Base-by-base conservation (phyloP, 2,113 vertebrate species). In the Nematolebias whitei region DNA sequence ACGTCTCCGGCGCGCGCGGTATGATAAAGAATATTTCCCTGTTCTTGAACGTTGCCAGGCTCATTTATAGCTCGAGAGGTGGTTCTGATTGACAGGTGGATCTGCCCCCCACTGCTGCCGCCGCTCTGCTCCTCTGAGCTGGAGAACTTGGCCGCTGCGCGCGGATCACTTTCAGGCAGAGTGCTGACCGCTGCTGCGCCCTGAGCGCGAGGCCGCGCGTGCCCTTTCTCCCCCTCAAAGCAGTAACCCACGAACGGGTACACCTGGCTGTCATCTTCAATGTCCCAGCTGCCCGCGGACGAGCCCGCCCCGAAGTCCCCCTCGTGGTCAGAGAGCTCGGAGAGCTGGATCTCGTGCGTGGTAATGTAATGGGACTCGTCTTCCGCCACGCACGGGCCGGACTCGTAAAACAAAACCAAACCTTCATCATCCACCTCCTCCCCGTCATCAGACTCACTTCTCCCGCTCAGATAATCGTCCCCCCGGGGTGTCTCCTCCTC, bases 61-160 rank as follows among this genome's bases (percentile, higher is more conserved):
- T 95, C 95, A 93, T 97, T 96, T 95, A 97, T 96, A 95, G 96
- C 92, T 84, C 93, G 90, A 88, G 96, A 94, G 83, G 94, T 91
- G 52, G 94, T 90, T 80, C 92, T 96, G 95, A 98, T 96, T 94
- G 96, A 98, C 95, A 97, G 92, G 93, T 93, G 95, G 91, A 97
- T 94, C 93, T 95, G 96, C 80, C 94, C 91, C 14, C 76, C 89
- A n/a, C 92, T 67, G 76, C 13, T 35, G 87, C 87, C 92, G 56
- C 86, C 39, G 80, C 79, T 40, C 75, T 78, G 85, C 71, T 89
- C 90, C 63, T 86, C 89, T 81, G 92, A 86, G 92, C 92, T 90
- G 93, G 82, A 79, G 87, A 90, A 58, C 84, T 90, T 88, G 85
- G 88, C 88, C 63, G 73, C 54, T 56, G 85, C 79, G 67, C 75